Evolutionary conservation across 1,140 invertebrate genomes (phyloP).

Genomic region (Ectropis grisescens): DNA sequence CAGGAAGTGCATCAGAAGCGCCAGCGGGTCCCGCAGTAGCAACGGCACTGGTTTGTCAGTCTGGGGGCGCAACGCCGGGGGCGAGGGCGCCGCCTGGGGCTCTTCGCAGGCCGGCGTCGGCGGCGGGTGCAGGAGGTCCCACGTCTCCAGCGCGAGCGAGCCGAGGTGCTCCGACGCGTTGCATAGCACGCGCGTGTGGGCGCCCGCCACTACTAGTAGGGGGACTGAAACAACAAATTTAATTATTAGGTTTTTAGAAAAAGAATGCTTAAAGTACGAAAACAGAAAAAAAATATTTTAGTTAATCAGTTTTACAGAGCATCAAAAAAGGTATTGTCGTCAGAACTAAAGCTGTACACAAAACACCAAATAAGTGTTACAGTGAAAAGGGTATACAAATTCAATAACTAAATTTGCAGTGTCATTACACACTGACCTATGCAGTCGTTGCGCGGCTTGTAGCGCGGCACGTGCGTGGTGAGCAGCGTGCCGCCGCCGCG

Average conservation of each 20-base stretch:
- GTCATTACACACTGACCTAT: no score
- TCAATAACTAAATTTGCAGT: no score
- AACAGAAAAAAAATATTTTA: no score
- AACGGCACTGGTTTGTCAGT: conserved; percentile 78
- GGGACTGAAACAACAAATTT: conserved; percentile 78
- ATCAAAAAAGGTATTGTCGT: no score
- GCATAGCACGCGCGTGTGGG: conserved; percentile 28
- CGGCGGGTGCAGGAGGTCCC: conserved; percentile 27
- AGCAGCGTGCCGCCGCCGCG: conserved; percentile 79
- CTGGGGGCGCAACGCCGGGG: conserved; percentile 71
- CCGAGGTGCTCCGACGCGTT: conserved; percentile 60
- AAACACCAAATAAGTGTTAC: no score
- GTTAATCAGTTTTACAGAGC: no score
- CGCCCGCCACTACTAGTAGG: conserved; percentile 85
- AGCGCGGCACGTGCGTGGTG: conserved; percentile 59
- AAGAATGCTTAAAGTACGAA: no score
- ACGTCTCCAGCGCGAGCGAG: conserved; percentile 59
- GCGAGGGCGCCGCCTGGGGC: conserved; percentile 49
- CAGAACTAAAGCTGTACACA: no score
- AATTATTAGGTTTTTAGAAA: no score
- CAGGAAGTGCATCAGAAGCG: conserved; percentile 89
- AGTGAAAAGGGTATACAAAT: no score
- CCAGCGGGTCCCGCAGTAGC: conserved; percentile 85
- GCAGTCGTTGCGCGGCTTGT: conserved; percentile 87
- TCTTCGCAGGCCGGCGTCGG: conserved; percentile 24